These are phyloP conservation scores for Drosophila cognata DNA, from an alignment of 2,888 invertebrate genomes.

Conservation along the genomic window DNA sequence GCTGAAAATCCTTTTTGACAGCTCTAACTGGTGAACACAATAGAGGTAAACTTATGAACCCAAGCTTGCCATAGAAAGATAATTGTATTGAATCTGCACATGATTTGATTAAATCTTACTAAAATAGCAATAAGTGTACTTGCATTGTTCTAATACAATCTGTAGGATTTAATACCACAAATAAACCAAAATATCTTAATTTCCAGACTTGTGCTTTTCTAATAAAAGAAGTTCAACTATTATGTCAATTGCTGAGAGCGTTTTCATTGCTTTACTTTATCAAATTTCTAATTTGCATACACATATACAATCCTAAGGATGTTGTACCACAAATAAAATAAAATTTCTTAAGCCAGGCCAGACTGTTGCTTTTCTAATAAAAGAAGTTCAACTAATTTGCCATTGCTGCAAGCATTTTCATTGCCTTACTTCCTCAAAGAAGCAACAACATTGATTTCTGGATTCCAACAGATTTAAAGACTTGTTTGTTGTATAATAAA, in stretches of 20 bases:
- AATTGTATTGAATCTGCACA: not conserved
- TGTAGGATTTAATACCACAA: not conserved
- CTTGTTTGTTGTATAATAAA: not conserved
- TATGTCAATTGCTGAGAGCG: not conserved
- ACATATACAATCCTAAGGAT: not conserved
- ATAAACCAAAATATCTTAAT: not conserved
- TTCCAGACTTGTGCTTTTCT: not conserved
- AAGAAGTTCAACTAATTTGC: not conserved
- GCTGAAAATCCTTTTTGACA: not conserved
- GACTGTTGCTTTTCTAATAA: not conserved
- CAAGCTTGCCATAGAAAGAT: not conserved
- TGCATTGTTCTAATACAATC: not conserved
- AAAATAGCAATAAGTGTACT: not conserved
- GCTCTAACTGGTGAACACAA: not conserved
- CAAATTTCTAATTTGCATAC: not conserved
- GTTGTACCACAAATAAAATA: not conserved
- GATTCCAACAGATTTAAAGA: not conserved
- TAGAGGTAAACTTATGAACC: not conserved
- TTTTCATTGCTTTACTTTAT: not conserved
- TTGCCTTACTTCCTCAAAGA: not conserved
- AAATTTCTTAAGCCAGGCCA: not conserved
- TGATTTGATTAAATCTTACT: not conserved
- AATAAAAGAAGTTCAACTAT: not conserved
- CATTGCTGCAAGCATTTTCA: not conserved
- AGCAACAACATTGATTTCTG: not conserved